Evolutionary conservation across 1,140 invertebrate genomes (phyloP).

Genomic region (Oreohelix idahoensis): DNA sequence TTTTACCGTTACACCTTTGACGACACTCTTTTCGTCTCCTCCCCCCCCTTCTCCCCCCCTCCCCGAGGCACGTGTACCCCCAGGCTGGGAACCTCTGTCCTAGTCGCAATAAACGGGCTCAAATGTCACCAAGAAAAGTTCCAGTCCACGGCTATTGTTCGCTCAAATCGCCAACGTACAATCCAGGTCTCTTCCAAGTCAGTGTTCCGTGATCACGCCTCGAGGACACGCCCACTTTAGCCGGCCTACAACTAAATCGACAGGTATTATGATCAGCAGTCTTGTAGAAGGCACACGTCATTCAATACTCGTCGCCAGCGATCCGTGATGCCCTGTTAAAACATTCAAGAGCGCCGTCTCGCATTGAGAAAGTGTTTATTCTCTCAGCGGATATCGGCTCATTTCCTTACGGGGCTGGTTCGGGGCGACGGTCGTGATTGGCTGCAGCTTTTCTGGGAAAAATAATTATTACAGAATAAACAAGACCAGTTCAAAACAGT

Average conservation of each 20-base stretch:
- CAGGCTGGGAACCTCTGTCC: no score
- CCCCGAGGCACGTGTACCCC: no score
- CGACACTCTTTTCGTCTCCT: no score
- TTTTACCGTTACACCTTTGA: no score
- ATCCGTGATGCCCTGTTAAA: constrained; percentile 2
- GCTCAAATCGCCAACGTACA: neutral
- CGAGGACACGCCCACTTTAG: neutral
- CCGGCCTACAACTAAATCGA: neutral
- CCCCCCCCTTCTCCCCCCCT: neutral
- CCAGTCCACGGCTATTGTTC: neutral
- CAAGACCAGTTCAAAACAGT: neutral
- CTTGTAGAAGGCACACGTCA: neutral
- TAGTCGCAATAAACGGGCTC: neutral
- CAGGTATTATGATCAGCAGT: neutral
- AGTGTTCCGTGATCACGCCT: constrained; percentile 3
- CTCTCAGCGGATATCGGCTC: constrained; percentile 9
- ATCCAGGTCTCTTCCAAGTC: neutral
- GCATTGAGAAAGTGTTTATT: neutral
- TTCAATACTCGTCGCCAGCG: neutral
- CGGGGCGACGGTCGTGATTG: neutral
- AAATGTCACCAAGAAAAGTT: neutral
- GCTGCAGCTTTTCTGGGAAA: neutral
- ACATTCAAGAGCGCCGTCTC: neutral
- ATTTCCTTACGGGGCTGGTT: neutral
- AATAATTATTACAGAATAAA: neutral